A percentile compares a stretch with the other conserved stretches of the same genome.
Evolutionary conservation across 2,888 invertebrate species (phyloP).

Genomic region (Hypolimnas misippus): DNA sequence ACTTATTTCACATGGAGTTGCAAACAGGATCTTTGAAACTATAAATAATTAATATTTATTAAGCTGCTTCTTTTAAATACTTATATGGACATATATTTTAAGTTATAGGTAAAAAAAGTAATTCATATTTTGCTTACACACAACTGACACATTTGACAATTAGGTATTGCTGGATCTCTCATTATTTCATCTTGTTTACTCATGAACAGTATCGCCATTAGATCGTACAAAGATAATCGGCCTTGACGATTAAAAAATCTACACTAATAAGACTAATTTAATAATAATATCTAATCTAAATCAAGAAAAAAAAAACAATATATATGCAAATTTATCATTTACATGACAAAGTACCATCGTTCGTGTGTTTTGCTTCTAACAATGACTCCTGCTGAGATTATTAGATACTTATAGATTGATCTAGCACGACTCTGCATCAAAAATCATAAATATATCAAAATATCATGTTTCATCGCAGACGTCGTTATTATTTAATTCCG

Average conservation of each 20-base stretch:
- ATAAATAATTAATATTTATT: neutral
- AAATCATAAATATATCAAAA: slow-evolving; percentile 13
- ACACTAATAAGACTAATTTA: neutral
- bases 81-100: too few relatives aligned
- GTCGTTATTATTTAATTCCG: slow-evolving; percentile 59
- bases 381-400: slow-evolving; percentile 8
- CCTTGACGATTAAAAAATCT: neutral
- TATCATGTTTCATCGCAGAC: slow-evolving; percentile 50
- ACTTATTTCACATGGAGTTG: neutral
- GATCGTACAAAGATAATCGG: too few relatives aligned
- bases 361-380: neutral
- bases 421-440: neutral
- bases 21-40: neutral
- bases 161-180: too few relatives aligned
- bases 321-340: slow-evolving; percentile 62
- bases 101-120: too few relatives aligned
- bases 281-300: neutral
- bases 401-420: slow-evolving; percentile 2
- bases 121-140: too few relatives aligned
- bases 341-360: slow-evolving; percentile 54
- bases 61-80: too few relatives aligned
- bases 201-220: too few relatives aligned
- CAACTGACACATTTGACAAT: too few relatives aligned
- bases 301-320: slow-evolving; percentile 58
- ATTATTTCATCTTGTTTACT: too few relatives aligned